Evolutionary conservation across 2,888 invertebrate species (phyloP).

Genomic region (Nephrotoma guestfalica): DNA sequence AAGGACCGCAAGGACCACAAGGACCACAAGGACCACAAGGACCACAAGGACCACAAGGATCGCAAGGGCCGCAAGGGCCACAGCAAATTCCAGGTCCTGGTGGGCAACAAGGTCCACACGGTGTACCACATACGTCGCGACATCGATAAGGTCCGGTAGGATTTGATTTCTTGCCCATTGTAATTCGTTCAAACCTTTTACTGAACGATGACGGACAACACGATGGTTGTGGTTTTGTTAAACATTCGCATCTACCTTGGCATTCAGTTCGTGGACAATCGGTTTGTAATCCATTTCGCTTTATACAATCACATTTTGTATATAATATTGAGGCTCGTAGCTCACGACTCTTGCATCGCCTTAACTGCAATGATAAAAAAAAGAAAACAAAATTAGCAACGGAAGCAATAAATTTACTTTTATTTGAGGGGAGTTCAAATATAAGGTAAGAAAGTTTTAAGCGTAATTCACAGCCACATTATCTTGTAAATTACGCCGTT

Average conservation of each 20-base stretch:
- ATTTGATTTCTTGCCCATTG: constrained; percentile 11
- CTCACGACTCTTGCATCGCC: constrained; percentile 37
- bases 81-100: not conserved
- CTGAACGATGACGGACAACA: constrained; percentile 33
- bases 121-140: not conserved
- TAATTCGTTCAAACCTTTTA: constrained; percentile 22
- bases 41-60: constrained; percentile 12
- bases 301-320: constrained; percentile 41
- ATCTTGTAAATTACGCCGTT: not conserved
- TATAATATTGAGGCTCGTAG: constrained; percentile 37
- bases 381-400: not conserved
- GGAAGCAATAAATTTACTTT: not conserved
- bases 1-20: constrained; percentile 2
- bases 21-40: constrained; percentile 13
- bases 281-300: constrained; percentile 42
- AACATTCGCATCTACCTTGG: constrained; percentile 35
- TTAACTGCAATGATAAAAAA: constrained; percentile 9
- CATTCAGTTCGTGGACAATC: constrained; percentile 40
- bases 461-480: not conserved
- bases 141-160: constrained; percentile 1
- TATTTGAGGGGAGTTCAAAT: constrained; percentile 1
- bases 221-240: constrained; percentile 33
- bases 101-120: constrained; percentile 6
- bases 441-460: constrained; percentile 3
- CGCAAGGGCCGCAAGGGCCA: constrained; percentile 11